These are phyloP conservation scores for Diabrotica undecimpunctata DNA, from an alignment of 1,140 invertebrate species.

Conservation along the genomic window DNA sequence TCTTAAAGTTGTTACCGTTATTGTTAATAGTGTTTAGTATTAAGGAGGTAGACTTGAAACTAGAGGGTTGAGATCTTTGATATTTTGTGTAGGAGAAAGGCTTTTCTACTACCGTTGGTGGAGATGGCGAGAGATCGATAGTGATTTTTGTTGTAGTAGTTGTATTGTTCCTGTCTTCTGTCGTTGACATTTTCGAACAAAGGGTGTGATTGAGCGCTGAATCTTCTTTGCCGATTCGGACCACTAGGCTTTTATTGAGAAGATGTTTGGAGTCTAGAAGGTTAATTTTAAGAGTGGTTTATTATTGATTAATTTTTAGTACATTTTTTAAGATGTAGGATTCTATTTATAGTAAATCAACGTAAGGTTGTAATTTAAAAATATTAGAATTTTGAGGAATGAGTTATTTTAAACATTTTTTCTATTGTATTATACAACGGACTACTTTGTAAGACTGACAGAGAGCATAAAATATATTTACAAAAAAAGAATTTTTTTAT, in stretches of 20 bases:
- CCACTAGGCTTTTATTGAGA: conserved; percentile 46
- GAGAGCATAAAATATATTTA: too few species aligned
- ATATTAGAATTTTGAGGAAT: too few species aligned
- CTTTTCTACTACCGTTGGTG: conserved; percentile 28
- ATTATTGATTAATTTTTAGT: too few species aligned
- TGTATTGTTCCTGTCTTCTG: conserved; percentile 35
- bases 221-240: conserved; percentile 42
- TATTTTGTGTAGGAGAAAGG: conserved; percentile 30
- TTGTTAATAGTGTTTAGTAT: conserved; percentile 44
- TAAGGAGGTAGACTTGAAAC: conserved; percentile 47
- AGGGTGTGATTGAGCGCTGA: conserved; percentile 39
- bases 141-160: conserved; percentile 48
- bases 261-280: conserved; percentile 41
- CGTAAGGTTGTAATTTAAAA: too few species aligned
- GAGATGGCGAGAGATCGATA: conserved; percentile 47
- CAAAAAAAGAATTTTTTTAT: too few species aligned
- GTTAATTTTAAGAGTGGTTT: conserved; percentile 2
- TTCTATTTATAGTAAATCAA: too few species aligned
- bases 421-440: too few species aligned
- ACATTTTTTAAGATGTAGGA: too few species aligned
- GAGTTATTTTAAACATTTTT: too few species aligned
- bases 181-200: conserved; percentile 42
- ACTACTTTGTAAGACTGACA: too few species aligned
- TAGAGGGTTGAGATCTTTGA: conserved; percentile 36
- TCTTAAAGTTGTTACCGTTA: conserved; percentile 8